Base-by-base conservation (phyloP, 2,797 vertebrate species). In the Australoheros facetus region DNA sequence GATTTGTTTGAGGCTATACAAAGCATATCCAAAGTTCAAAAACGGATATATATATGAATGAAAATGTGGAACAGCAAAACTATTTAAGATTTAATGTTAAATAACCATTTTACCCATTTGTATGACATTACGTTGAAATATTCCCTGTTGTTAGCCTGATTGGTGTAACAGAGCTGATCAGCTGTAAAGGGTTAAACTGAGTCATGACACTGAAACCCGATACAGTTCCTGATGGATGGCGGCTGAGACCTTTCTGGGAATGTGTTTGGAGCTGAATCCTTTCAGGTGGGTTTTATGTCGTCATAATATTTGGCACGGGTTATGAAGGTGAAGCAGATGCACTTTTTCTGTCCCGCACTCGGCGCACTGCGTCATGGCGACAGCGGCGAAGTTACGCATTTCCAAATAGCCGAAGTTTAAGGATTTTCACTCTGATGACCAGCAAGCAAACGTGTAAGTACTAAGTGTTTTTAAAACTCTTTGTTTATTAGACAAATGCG, bases 171-270 rank as follows among this genome's bases (percentile, higher is more conserved):
- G n/a, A 37, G 51, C 19, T 26, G 28, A 55, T 64, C 57, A 70
- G 30, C 75, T 66, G 19, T 77, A n/a, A 89, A 91, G 91, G 93
- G 93, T 94, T 93, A 93, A 93, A 86, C 51, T 75, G 78, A 54
- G 74, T 87, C 78, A 26, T 54, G 81, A 81, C 56, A 42, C 28
- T 90, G 91, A 85, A 93, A 93, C 66, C 59, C 75, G 92, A 94
- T 1, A 54, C 88, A 72, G 70, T 77, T 84, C 59, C 84, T 75
- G 79, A 45, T 78, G 80, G 70, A 55, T 73, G 10, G 51, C 6
- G 51, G 11, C 17, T 4, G 37, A 32, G 14, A 56, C 62, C 16
- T 56, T 14, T 30, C 26, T 3, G 7, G 16, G 37, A 34, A 51
- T 39, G 71, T 42, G 4, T n/a, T n/a, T 53, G 0, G 3, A 57